A percentile compares a stretch with the other conserved stretches of the same genome.
Evolutionary conservation across 2,113 vertebrate species (phyloP).

Genomic region (Mastomys natalensis): DNA sequence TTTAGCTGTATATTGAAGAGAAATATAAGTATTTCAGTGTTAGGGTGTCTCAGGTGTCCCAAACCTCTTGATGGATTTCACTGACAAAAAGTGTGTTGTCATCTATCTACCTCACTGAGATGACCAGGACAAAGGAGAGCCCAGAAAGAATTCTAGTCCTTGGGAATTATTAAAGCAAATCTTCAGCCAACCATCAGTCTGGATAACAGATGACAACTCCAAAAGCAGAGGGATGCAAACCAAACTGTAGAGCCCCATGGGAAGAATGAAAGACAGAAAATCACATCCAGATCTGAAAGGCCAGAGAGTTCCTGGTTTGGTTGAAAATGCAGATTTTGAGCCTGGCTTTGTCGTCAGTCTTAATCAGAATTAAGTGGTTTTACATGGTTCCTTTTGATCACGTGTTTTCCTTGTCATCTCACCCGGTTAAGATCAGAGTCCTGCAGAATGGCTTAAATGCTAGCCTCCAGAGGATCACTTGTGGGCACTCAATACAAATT

Average conservation of each 20-base stretch:
- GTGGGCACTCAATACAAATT: background rate
- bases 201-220: background rate
- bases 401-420: conserved; percentile 18
- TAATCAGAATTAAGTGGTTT: background rate
- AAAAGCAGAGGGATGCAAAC: background rate
- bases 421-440: background rate
- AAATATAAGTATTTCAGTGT: background rate
- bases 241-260: background rate
- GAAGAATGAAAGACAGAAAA: background rate
- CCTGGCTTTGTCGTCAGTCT: background rate
- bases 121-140: conserved; percentile 15
- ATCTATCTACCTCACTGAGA: conserved; percentile 40
- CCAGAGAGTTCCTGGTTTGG: background rate
- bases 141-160: conserved; percentile 33
- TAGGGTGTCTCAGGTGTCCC: background rate
- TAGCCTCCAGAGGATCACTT: background rate
- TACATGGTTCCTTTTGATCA: background rate
- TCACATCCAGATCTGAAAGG: background rate
- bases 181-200: conserved; percentile 60
- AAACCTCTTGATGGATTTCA: conserved; percentile 57
- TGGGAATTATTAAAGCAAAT: conserved; percentile 67
- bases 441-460: background rate
- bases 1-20: background rate
- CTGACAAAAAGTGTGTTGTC: conserved; percentile 44
- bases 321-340: background rate